Percentiles rank a stretch among this genome's conserved stretches.
Conservation (phyloP, 2,888 invertebrate genomes). For the Eurois occulta region DNA sequence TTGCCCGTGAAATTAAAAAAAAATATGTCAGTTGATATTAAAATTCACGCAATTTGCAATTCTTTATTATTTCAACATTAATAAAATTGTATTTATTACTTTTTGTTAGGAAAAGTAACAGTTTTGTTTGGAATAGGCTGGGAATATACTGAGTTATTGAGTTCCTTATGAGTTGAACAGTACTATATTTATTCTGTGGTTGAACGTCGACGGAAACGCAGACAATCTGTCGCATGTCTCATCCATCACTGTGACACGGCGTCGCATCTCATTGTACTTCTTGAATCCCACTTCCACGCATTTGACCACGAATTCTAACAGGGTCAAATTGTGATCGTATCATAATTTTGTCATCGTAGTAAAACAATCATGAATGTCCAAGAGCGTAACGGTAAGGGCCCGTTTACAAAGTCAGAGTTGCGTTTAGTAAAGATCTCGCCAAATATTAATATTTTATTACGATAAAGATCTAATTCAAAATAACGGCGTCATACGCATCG, state of each 20-base stretch:
- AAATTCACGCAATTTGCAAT: constrained; percentile 67
- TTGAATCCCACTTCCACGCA: constrained; percentile 28
- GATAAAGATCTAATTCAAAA: constrained; percentile 56
- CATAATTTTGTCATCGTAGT: constrained; percentile 44
- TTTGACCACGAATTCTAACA: constrained; percentile 22
- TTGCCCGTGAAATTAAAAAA: constrained; percentile 77
- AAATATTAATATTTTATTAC: constrained; percentile 52
- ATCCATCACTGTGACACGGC: background rate
- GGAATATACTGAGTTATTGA: background rate
- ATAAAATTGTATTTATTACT: constrained; percentile 63
- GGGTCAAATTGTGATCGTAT: constrained; percentile 25
- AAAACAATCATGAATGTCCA: constrained; percentile 50
- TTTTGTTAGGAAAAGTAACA: constrained; percentile 44
- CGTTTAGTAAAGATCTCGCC: constrained; percentile 34
- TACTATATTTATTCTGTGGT: background rate
- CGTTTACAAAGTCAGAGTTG: constrained; percentile 33
- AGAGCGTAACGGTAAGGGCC: constrained; percentile 25
- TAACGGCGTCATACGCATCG: constrained; percentile 51
- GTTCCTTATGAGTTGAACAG: background rate
- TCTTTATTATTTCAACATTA: constrained; percentile 64
- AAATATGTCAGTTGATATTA: constrained; percentile 70
- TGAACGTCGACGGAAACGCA: background rate
- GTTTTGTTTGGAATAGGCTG: constrained; percentile 12
- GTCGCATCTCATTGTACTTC: constrained; percentile 15
- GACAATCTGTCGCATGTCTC: background rate